phyloP scores from a whole-genome alignment of 2,113 vertebrate genomes.

The Psittacula cyanocephala region DNA sequence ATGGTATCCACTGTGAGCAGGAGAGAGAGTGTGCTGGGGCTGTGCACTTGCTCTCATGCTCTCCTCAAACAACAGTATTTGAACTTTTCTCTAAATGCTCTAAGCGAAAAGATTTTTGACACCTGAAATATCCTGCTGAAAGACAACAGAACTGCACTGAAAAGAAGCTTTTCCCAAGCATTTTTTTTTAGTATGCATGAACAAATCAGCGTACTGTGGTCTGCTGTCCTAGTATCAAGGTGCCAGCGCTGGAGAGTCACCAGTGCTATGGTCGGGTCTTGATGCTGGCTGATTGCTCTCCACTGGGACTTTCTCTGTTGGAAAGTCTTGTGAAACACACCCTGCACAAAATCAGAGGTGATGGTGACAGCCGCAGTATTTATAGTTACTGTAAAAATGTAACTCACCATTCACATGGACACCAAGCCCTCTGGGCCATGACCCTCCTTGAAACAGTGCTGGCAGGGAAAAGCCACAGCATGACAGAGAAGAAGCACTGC shows the following conservation, averaged over 20 bases:
- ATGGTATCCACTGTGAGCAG: rapidly evolving
- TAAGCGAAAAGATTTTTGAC: neutral
- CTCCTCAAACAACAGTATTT: neutral
- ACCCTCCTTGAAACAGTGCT: neutral
- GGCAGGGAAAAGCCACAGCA: neutral
- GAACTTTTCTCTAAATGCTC: rapidly evolving
- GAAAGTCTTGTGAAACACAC: neutral
- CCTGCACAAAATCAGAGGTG: neutral
- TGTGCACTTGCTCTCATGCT: neutral
- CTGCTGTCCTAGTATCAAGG: neutral
- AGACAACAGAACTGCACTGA: neutral
- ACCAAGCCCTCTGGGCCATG: neutral
- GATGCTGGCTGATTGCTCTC: neutral
- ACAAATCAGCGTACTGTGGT: rapidly evolving
- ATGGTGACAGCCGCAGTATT: neutral
- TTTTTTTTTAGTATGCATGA: neutral
- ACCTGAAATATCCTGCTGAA: neutral
- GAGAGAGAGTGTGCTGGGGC: neutral
- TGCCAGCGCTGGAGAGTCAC: neutral
- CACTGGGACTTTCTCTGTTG: neutral
- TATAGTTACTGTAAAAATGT: neutral
- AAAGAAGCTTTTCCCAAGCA: neutral
- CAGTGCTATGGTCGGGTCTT: rapidly evolving
- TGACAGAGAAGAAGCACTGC: neutral
- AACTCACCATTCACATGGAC: neutral